Percentiles rank a stretch among this genome's conserved stretches.
These are phyloP conservation scores for Tarsius wallacei DNA, from an alignment of 2,797 vertebrate species.

Conservation along the genomic window DNA sequence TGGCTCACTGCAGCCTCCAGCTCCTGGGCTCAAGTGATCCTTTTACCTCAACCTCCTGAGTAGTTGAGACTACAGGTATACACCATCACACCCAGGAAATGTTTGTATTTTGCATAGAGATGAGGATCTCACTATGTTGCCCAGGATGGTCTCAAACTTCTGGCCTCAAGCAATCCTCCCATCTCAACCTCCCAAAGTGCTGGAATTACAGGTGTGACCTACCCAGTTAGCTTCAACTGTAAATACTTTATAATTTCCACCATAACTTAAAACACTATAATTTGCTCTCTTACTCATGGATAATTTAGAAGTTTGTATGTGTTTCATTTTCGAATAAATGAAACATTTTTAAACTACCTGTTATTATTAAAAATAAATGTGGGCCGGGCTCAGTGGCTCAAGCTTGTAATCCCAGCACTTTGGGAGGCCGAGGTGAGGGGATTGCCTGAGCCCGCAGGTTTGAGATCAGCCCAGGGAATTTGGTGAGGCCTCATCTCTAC, in stretches of 20 bases:
- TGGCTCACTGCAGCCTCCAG: too few species aligned
- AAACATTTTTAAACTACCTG: neutral
- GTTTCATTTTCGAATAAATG: neutral
- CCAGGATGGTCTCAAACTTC: too few species aligned
- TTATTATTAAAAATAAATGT: neutral
- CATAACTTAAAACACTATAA: neutral
- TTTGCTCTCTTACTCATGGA: neutral
- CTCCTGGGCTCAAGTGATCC: too few species aligned
- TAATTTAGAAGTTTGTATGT: neutral
- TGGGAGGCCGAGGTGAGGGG: neutral
- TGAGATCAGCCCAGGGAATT: neutral
- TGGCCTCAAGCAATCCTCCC: too few species aligned
- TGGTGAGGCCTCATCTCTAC: neutral
- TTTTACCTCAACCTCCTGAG: too few species aligned
- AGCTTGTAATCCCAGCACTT: neutral
- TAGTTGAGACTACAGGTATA: too few species aligned
- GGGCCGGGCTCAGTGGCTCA: neutral
- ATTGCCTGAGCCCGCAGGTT: neutral
- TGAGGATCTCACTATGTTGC: too few species aligned
- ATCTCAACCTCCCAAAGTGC: too few species aligned
- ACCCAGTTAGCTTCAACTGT: neutral
- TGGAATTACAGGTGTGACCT: too few species aligned
- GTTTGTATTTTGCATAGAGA: too few species aligned
- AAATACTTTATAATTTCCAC: conserved; percentile 1
- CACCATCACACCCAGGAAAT: too few species aligned